A percentile compares a stretch with the other conserved stretches of the same genome.
Evolutionary conservation across 2,888 invertebrate species (phyloP).

Genomic region (Cactoblastis cactorum): DNA sequence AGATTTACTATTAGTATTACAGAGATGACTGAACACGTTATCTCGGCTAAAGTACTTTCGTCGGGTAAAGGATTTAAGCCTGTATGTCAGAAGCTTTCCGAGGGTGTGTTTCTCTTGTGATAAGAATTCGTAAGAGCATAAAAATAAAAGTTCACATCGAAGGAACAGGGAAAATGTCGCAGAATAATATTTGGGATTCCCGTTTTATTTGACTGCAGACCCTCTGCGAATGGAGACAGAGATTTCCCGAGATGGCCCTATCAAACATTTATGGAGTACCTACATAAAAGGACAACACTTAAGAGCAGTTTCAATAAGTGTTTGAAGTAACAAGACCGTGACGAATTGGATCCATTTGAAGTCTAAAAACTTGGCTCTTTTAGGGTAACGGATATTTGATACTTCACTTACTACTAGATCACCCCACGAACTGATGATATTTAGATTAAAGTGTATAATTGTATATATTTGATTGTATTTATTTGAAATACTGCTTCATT

Average conservation of each 20-base stretch:
- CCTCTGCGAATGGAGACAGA: constrained; percentile 76
- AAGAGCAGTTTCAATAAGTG: constrained; percentile 77
- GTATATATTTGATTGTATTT: no score
- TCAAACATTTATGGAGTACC: constrained; percentile 79
- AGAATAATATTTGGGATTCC: constrained; percentile 78
- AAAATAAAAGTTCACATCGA: constrained; percentile 79
- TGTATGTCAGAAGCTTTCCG: constrained; percentile 69
- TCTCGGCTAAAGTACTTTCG: constrained; percentile 53
- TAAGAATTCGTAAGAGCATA: constrained; percentile 77
- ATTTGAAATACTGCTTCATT: no score
- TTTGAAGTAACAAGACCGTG: constrained; percentile 54
- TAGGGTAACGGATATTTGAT: background rate
- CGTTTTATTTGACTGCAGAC: constrained; percentile 78
- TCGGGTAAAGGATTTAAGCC: constrained; percentile 65
- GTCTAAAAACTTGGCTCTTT: constrained; percentile 16
- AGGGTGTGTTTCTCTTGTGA: constrained; percentile 71
- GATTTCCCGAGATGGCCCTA: constrained; percentile 78
- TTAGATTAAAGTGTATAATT: no score
- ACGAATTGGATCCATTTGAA: constrained; percentile 21
- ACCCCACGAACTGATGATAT: background rate
- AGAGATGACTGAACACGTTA: constrained; percentile 36
- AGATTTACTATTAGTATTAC: constrained; percentile 8
- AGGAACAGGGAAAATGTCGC: constrained; percentile 73
- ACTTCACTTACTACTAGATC: background rate
- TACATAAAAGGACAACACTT: constrained; percentile 78